Evolutionary conservation across 2,888 invertebrate species (phyloP).

Genomic region (Heliconius hortense): DNA sequence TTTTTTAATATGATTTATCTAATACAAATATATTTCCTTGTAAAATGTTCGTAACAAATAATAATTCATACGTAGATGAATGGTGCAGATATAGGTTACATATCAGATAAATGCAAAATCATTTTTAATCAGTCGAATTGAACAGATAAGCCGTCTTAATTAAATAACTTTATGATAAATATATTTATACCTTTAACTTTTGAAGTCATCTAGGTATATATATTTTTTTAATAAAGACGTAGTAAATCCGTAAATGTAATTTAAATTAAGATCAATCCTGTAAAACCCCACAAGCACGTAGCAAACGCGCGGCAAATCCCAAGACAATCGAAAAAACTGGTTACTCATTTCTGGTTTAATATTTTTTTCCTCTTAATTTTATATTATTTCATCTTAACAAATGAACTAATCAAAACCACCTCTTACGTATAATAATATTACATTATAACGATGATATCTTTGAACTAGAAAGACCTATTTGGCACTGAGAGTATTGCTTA

Average conservation of each 20-base stretch:
- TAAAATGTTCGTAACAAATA: not conserved
- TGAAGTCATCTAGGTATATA: not conserved
- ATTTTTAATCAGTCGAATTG: not conserved
- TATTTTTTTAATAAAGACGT: not conserved
- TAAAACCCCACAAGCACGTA: slow-evolving; percentile 14
- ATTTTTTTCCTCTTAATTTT: not conserved
- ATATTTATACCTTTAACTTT: not conserved
- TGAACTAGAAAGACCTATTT: not conserved
- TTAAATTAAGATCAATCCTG: not conserved
- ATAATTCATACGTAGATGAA: not conserved
- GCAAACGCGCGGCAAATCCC: slow-evolving; percentile 24
- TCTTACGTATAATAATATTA: not conserved
- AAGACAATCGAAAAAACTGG: slow-evolving; percentile 7
- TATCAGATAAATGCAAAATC: slow-evolving; percentile 4
- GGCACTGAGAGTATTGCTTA: not conserved
- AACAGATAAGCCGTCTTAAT: not conserved
- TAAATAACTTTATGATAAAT: not conserved
- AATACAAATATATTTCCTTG: not conserved
- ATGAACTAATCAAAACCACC: not conserved
- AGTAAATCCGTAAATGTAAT: not conserved
- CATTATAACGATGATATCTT: slow-evolving; percentile 1
- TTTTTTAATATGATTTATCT: not conserved
- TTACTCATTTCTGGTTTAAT: slow-evolving; percentile 25
- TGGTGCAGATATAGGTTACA: not conserved
- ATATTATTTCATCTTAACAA: not conserved